These are phyloP conservation scores for Sternarchorhynchus goeldii DNA, from an alignment of 2,797 vertebrate species.

Conservation along the genomic window DNA sequence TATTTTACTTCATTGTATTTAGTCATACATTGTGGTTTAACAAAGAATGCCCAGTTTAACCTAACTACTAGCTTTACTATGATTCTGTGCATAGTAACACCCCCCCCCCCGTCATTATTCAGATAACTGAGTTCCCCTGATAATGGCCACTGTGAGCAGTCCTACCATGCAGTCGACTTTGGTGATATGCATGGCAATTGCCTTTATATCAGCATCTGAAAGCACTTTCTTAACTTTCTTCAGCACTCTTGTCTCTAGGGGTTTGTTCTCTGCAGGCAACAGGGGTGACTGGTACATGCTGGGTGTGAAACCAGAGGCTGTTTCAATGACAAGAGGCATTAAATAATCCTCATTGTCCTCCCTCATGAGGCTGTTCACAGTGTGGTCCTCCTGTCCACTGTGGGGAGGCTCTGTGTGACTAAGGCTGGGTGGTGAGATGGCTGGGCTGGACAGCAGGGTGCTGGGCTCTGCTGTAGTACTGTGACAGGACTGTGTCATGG, in stretches of 20 bases:
- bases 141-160: neutral
- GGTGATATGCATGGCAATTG: constrained; percentile 87
- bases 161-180: constrained; percentile 89
- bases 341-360: constrained; percentile 72
- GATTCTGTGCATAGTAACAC: neutral
- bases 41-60: no score
- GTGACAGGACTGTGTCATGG: constrained; percentile 69
- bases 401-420: constrained; percentile 79
- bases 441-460: constrained; percentile 61
- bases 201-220: constrained; percentile 81
- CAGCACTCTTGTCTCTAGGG: constrained; percentile 86
- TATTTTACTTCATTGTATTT: no score
- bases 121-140: no score
- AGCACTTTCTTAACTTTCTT: constrained; percentile 90
- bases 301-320: constrained; percentile 81
- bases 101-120: neutral
- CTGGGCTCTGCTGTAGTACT: constrained; percentile 49
- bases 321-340: constrained; percentile 78
- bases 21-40: no score
- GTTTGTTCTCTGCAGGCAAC: constrained; percentile 87
- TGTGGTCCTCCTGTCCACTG: constrained; percentile 69
- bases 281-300: constrained; percentile 80
- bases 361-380: constrained; percentile 59
- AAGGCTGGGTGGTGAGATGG: constrained; percentile 64
- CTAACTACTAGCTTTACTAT: no score